A percentile compares a stretch with the other conserved stretches of the same genome.
These are phyloP conservation scores for Ypsolopha sequella DNA, from an alignment of 2,888 invertebrate species.

Conservation along the genomic window DNA sequence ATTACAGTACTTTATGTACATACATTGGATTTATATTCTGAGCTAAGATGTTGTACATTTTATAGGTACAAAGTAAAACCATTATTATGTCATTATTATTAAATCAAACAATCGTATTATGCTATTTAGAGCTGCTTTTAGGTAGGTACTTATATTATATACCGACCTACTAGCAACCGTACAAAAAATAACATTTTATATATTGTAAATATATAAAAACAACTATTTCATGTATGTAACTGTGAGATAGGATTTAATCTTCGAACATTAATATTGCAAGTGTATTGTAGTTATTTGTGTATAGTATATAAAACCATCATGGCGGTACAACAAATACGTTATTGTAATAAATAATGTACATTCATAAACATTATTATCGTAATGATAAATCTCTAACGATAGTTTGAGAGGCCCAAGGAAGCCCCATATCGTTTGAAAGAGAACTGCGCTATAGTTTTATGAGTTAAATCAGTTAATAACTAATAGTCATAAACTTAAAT, in stretches of 20 bases:
- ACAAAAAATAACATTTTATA: slow-evolving; percentile 1
- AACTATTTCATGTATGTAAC: not conserved
- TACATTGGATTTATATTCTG: slow-evolving; percentile 13
- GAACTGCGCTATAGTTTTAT: not conserved
- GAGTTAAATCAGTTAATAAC: no score
- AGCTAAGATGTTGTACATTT: slow-evolving; percentile 3
- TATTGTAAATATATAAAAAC: slow-evolving; percentile 1
- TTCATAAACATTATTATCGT: slow-evolving; percentile 31
- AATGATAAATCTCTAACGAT: slow-evolving; percentile 32
- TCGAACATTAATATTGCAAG: not conserved
- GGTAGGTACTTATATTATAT: slow-evolving; percentile 2
- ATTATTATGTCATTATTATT: slow-evolving; percentile 3
- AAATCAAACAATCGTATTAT: slow-evolving; percentile 6
- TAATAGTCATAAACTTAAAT: no score
- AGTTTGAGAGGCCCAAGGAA: slow-evolving; percentile 1
- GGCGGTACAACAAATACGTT: not conserved
- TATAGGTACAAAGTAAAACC: slow-evolving; percentile 6
- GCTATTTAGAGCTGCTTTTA: slow-evolving; percentile 1
- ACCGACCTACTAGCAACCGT: slow-evolving; percentile 5
- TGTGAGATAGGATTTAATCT: not conserved
- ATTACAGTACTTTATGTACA: slow-evolving; percentile 62
- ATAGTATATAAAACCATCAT: not conserved
- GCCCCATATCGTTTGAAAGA: not conserved
- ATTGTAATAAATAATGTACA: slow-evolving; percentile 12
- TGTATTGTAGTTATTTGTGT: not conserved